Percentiles rank a stretch among this genome's conserved stretches.
Conservation (phyloP, 2,888 invertebrate species). For the Acrobasis consociella region DNA sequence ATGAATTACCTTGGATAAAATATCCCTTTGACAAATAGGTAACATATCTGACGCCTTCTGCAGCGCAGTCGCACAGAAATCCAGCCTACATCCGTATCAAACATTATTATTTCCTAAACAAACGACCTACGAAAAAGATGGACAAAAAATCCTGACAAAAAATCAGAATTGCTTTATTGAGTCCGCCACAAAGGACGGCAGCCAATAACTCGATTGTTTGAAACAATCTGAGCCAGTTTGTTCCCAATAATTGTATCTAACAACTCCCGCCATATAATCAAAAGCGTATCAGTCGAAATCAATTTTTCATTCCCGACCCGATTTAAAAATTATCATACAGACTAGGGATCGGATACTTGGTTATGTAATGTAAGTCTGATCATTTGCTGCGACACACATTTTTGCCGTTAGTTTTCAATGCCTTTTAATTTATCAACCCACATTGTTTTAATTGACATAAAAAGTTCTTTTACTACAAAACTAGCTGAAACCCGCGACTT, state of each 20-base stretch:
- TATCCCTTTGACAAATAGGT: too few relatives aligned
- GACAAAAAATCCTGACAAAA: constrained; percentile 13
- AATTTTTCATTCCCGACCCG: constrained; percentile 74
- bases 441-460: too few relatives aligned
- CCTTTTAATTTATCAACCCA: too few relatives aligned
- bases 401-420: too few relatives aligned
- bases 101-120: constrained; percentile 6
- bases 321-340: constrained; percentile 78
- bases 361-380: too few relatives aligned
- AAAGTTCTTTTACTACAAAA: too few relatives aligned
- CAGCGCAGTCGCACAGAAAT: too few relatives aligned
- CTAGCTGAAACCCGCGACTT: too few relatives aligned
- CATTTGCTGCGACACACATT: too few relatives aligned
- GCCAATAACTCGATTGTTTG: constrained; percentile 45
- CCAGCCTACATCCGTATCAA: too few relatives aligned
- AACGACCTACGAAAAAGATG: constrained; percentile 3
- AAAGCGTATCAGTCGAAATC: constrained; percentile 78
- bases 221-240: constrained; percentile 47
- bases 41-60: too few relatives aligned
- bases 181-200: constrained; percentile 33
- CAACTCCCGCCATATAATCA: constrained; percentile 74
- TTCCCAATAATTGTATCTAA: constrained; percentile 74
- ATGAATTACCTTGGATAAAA: too few relatives aligned
- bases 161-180: constrained; percentile 36
- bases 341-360: constrained; percentile 31